These are phyloP conservation scores for Apaloderma vittatum DNA, from an alignment of 2,113 vertebrate species.

Conservation along the genomic window DNA sequence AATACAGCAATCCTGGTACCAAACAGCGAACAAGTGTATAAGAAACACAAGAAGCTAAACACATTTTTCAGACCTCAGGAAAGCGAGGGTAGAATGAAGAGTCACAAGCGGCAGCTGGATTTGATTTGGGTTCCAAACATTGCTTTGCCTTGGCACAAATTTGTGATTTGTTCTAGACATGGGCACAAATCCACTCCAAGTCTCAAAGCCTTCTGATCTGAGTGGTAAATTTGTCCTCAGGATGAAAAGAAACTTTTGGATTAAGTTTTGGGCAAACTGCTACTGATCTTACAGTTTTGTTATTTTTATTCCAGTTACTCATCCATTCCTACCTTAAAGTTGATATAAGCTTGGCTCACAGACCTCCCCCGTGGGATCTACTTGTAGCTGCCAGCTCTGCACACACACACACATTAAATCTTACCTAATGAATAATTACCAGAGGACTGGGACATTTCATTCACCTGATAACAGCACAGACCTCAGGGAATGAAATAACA, in stretches of 20 bases:
- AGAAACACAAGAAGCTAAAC: neutral
- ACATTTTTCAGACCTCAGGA: neutral
- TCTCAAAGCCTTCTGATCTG: neutral
- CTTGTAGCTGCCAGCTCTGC: neutral
- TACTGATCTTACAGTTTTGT: neutral
- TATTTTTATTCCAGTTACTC: neutral
- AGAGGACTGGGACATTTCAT: neutral
- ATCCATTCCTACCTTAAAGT: neutral
- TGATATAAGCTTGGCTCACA: constrained; percentile 18
- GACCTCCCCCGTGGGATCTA: neutral
- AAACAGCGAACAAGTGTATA: neutral
- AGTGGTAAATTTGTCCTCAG: neutral
- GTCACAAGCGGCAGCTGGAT: neutral
- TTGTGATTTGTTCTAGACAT: neutral
- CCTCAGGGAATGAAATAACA: constrained; percentile 22
- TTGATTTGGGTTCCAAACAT: neutral
- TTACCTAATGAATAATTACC: constrained; percentile 60
- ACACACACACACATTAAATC: neutral
- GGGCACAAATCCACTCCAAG: neutral
- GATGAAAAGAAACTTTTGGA: neutral
- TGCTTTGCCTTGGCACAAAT: neutral
- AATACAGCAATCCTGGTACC: neutral
- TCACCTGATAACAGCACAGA: constrained; percentile 11
- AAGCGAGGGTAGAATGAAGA: neutral
- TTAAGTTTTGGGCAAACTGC: neutral